These are phyloP conservation scores for Prinia subflava DNA, from an alignment of 2,113 vertebrate species.

Conservation along the genomic window DNA sequence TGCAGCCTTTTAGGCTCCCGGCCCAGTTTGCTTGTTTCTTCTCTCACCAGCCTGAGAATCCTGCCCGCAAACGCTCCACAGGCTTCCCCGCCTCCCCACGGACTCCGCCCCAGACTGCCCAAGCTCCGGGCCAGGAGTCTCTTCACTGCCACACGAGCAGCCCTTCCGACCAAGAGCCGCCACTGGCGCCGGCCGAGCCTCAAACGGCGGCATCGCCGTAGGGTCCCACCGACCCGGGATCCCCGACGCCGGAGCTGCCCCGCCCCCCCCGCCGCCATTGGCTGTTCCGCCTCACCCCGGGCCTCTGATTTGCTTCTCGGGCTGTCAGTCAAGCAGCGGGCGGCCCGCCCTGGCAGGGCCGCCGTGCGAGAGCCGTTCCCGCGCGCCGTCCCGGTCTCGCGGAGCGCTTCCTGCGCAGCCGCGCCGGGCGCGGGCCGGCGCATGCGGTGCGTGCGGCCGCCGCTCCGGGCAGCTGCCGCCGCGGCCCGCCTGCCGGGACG, in stretches of 20 bases:
- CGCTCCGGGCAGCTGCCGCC: background rate
- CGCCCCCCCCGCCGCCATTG: background rate
- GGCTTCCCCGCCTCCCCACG: too few relatives aligned
- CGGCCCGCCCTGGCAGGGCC: accelerated
- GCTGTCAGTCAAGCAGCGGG: background rate
- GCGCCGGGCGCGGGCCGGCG: background rate
- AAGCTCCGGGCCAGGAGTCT: accelerated
- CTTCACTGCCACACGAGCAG: accelerated
- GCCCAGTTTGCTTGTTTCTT: accelerated
- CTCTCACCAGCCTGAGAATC: background rate
- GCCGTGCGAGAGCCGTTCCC: background rate
- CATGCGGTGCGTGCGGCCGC: accelerated
- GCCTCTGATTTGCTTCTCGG: background rate
- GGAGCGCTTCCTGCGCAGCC: background rate
- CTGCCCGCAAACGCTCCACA: accelerated
- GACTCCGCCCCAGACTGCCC: background rate
- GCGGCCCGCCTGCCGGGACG: background rate
- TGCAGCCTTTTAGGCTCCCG: accelerated
- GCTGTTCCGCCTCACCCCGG: accelerated
- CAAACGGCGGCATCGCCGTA: accelerated
- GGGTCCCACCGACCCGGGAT: accelerated
- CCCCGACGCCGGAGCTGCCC: accelerated
- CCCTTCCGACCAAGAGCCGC: accelerated
- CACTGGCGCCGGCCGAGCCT: accelerated
- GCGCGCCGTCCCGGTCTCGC: background rate